Percentiles rank a stretch among this genome's conserved stretches.
Conservation (phyloP, 2,797 vertebrate genomes). For the Sitta carolinensis region DNA sequence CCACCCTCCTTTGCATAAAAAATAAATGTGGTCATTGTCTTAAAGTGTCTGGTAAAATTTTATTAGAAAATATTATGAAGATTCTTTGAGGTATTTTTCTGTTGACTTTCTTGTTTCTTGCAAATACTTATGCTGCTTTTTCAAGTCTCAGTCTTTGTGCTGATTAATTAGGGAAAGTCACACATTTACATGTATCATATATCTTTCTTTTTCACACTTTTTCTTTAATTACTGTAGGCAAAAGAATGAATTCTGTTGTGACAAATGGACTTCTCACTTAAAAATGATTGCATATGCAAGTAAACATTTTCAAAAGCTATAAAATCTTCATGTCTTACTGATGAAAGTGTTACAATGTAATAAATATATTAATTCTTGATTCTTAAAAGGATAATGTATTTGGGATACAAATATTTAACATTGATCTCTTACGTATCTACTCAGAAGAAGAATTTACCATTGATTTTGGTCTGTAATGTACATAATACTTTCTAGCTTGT, state of each 20-base stretch:
- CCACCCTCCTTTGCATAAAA: background rate
- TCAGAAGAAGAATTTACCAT: background rate
- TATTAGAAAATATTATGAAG: background rate
- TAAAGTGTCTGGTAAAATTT: background rate
- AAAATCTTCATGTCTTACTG: background rate
- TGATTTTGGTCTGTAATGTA: background rate
- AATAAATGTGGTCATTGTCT: accelerated
- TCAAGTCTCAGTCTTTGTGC: background rate
- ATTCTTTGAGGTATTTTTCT: background rate
- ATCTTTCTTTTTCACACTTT: background rate
- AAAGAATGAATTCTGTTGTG: background rate
- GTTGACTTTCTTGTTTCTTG: background rate
- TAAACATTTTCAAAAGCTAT: background rate
- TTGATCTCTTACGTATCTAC: background rate
- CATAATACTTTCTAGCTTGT: background rate
- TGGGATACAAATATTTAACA: background rate
- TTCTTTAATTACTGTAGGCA: background rate
- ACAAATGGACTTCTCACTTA: background rate
- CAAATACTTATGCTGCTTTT: background rate
- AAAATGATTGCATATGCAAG: background rate
- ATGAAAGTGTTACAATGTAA: background rate
- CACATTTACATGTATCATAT: background rate
- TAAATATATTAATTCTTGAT: background rate
- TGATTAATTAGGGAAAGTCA: background rate
- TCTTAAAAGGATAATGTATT: background rate